A percentile compares a stretch with the other conserved stretches of the same genome.
Conservation (phyloP, 2,797 vertebrate species). For the Sebastes itinus region DNA sequence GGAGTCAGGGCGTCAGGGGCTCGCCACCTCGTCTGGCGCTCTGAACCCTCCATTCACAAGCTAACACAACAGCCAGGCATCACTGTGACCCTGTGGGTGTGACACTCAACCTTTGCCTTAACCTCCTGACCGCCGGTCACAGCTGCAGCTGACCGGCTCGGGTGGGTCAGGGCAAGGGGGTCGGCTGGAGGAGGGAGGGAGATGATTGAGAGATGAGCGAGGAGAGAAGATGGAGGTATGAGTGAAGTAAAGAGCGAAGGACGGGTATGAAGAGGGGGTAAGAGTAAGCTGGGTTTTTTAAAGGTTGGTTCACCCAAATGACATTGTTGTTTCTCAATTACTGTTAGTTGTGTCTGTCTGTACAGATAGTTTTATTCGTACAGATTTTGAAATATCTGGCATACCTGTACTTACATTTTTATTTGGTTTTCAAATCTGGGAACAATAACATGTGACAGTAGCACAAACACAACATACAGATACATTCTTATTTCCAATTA, state of each 20-base stretch:
- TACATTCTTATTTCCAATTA: neutral
- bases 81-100: slow-evolving; percentile 82
- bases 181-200: slow-evolving; percentile 28
- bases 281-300: neutral
- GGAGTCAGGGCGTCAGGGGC: slow-evolving; percentile 70
- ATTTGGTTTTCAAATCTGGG: neutral
- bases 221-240: slow-evolving; percentile 14
- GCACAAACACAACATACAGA: neutral
- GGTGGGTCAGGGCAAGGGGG: slow-evolving; percentile 58
- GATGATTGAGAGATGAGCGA: slow-evolving; percentile 60
- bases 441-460: neutral
- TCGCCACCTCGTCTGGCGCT: slow-evolving; percentile 71
- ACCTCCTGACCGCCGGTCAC: slow-evolving; percentile 80
- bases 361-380: neutral
- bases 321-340: neutral
- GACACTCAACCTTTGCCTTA: slow-evolving; percentile 86
- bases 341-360: neutral
- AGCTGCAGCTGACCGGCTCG: slow-evolving; percentile 77
- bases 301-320: neutral
- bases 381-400: neutral
- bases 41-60: slow-evolving; percentile 80
- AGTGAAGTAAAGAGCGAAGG: slow-evolving; percentile 9
- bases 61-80: slow-evolving; percentile 78
- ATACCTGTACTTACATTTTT: neutral
- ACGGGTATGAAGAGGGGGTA: neutral